Percentiles rank a stretch among this genome's conserved stretches.
Conservation (phyloP, 2,113 vertebrate species). For the Poecile atricapillus region DNA sequence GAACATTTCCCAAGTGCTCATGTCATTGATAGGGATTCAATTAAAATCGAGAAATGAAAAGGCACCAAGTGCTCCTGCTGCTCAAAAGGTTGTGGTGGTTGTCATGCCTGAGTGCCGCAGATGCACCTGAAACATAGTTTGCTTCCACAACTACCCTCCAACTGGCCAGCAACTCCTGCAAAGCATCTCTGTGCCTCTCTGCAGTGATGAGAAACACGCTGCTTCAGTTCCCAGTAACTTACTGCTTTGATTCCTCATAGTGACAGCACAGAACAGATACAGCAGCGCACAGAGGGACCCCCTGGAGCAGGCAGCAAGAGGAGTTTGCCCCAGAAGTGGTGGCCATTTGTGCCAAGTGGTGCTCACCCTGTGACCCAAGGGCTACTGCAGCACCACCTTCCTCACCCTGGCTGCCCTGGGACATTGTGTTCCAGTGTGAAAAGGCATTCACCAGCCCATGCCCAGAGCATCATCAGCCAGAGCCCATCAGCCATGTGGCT, state of each 20-base stretch:
- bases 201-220: background rate
- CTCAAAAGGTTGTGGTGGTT: background rate
- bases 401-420: background rate
- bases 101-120: background rate
- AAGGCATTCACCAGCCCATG: background rate
- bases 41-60: background rate
- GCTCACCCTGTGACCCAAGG: rapidly evolving
- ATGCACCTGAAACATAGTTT: background rate
- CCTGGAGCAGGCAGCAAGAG: background rate
- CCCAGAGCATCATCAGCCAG: background rate
- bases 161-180: background rate
- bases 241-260: background rate
- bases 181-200: background rate
- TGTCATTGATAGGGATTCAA: background rate
- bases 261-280: background rate
- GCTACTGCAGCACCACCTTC: background rate
- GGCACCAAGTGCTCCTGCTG: background rate
- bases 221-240: background rate
- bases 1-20: background rate
- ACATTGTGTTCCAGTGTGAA: rapidly evolving
- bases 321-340: background rate
- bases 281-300: background rate
- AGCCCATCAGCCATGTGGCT: rapidly evolving
- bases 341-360: background rate
- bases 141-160: background rate